Percentiles rank a stretch among this genome's conserved stretches.
These are phyloP conservation scores for Mylabris sibirica DNA, from an alignment of 2,888 invertebrate genomes.

Conservation along the genomic window DNA sequence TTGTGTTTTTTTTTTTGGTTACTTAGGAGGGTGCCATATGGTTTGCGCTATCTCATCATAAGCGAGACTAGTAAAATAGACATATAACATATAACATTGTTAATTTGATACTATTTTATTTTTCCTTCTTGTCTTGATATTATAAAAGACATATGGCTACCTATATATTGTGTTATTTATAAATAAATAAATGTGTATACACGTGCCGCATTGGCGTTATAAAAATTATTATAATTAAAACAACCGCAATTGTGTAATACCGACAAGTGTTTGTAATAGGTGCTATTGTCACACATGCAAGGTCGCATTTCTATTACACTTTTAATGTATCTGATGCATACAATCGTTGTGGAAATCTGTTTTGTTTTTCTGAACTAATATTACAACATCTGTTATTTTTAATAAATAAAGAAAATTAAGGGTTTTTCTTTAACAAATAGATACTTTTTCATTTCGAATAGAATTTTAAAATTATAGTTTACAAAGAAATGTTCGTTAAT, in stretches of 20 bases:
- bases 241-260: conserved; percentile 19
- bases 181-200: conserved; percentile 19
- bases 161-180: conserved; percentile 6
- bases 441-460: background rate
- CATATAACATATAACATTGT: conserved; percentile 27
- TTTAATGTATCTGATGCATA: background rate
- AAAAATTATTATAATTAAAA: conserved; percentile 21
- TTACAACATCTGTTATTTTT: background rate
- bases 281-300: background rate
- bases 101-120: conserved; percentile 28
- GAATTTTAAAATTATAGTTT: background rate
- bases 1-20: conserved; percentile 2
- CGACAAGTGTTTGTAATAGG: background rate
- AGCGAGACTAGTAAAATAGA: background rate
- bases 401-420: background rate
- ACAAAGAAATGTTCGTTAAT: background rate
- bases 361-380: background rate
- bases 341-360: background rate
- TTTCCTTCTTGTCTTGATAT: background rate
- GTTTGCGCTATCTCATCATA: conserved; percentile 18
- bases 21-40: conserved; percentile 23
- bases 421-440: background rate
- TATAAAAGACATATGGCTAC: conserved; percentile 20
- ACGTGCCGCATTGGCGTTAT: conserved; percentile 23
- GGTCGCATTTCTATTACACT: background rate